These are phyloP conservation scores for Lepidochitona cinerea DNA, from an alignment of 2,888 invertebrate species.

Conservation along the genomic window DNA sequence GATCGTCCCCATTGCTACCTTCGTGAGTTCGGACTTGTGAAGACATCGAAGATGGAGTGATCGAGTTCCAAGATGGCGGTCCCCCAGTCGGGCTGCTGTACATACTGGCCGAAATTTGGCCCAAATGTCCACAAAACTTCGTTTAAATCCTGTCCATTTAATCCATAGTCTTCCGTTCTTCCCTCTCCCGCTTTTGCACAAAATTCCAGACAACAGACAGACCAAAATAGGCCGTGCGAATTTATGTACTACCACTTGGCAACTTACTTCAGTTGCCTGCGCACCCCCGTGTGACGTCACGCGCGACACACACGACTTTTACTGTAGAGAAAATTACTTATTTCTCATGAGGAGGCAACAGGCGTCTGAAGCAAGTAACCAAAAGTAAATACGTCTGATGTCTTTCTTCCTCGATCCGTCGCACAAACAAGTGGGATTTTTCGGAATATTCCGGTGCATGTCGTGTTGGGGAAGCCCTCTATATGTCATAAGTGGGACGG, in stretches of 20 bases:
- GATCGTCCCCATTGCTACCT: neutral
- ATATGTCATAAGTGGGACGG: neutral
- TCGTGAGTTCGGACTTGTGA: neutral
- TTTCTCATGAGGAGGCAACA: too few species aligned
- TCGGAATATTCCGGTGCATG: conserved; percentile 5
- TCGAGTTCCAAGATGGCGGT: conserved; percentile 54
- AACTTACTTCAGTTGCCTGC: neutral
- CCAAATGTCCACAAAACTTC: neutral
- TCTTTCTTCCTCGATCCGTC: too few species aligned
- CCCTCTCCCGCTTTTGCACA: neutral
- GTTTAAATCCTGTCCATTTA: neutral
- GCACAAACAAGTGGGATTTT: neutral
- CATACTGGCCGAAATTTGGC: conserved; percentile 26
- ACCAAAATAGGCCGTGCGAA: neutral
- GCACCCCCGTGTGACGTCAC: conserved; percentile 7
- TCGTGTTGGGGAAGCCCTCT: conserved; percentile 5
- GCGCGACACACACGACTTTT: too few species aligned
- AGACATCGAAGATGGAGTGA: neutral
- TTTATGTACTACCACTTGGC: conserved; percentile 3
- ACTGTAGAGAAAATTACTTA: too few species aligned
- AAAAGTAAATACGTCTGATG: too few species aligned
- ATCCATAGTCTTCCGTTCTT: neutral
- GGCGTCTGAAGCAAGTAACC: too few species aligned
- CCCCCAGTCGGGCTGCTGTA: conserved; percentile 48
- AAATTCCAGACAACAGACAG: neutral